Base-by-base conservation (phyloP, 2,888 invertebrate genomes). In the Euphydryas editha region DNA sequence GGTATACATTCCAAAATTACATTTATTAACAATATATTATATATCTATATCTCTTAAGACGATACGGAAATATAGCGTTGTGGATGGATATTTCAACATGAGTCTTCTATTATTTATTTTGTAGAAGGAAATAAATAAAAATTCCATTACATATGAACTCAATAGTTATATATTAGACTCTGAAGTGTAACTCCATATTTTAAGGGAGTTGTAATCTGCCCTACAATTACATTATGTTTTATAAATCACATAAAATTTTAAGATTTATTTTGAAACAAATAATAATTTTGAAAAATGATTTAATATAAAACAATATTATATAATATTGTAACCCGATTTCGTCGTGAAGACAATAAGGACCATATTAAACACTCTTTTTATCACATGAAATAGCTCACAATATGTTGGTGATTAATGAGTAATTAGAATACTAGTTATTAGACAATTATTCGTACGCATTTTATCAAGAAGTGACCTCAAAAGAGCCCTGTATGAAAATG, bases 1-100 rank as follows among this genome's bases (percentile, higher is more conserved):
- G 47, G 37, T 47, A 55, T 57, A 62, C 47, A 62, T 57, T 49
- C 62, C 62, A 62, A 54, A 36, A 54, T 30, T 54, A 62, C 56
- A 62, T 62, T 18, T 36, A 46, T 62, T 20, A 47, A 15, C 17
- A 17, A 30, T 36, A 17, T 36, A 54, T 51, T 20, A 24, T 54
- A 54, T 54, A 54, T 36, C 18, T 30, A 30, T 30, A 30, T 54
- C 36, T 54, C 36, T 54, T 54, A 36, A 54, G 36, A 30, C 54
- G 54, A 54, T 54, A 11, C 17, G 36, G 54, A 51, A 51, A 51
- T 24, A 51, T 51, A 24, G n/a, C 21, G 54, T 36, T 30, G n/a
- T 54, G 54, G 30, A 54, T 54, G 30, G 54, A 54, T 30, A 15
- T 54, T 30, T 54, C 13, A 54, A 54, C 17, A 17, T 17, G 30